phyloP scores from a whole-genome alignment of 2,113 vertebrate species.

The Ginglymostoma cirratum region DNA sequence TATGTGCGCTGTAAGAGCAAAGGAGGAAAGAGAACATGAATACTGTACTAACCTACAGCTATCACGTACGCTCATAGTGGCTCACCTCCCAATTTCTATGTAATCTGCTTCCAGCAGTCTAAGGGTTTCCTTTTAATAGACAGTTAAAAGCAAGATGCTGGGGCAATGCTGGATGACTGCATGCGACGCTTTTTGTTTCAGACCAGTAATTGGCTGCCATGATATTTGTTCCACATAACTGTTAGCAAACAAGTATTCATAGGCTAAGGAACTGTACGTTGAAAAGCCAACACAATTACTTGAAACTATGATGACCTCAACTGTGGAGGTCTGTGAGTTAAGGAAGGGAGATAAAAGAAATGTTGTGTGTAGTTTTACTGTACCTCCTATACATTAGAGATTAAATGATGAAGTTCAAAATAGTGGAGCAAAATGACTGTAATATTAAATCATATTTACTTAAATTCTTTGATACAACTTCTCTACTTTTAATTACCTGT shows the following conservation, averaged over 20 bases:
- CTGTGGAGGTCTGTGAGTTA: background rate
- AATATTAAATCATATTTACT: background rate
- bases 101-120: background rate
- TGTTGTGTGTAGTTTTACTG: background rate
- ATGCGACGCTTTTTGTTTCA: background rate
- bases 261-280: background rate
- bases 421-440: background rate
- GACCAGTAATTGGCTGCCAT: background rate
- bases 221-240: background rate
- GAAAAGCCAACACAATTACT: background rate
- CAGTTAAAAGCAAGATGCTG: background rate
- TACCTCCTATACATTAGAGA: background rate
- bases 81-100: background rate
- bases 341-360: background rate
- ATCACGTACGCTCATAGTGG: background rate
- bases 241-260: background rate
- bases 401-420: background rate
- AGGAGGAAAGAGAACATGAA: background rate
- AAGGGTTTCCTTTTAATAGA: background rate
- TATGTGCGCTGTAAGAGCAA: background rate
- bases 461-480: background rate
- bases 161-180: background rate
- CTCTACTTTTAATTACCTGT: background rate
- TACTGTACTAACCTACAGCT: background rate
- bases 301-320: background rate